phyloP scores from a whole-genome alignment of 2,797 vertebrate genomes.

The Scleropages formosus region DNA sequence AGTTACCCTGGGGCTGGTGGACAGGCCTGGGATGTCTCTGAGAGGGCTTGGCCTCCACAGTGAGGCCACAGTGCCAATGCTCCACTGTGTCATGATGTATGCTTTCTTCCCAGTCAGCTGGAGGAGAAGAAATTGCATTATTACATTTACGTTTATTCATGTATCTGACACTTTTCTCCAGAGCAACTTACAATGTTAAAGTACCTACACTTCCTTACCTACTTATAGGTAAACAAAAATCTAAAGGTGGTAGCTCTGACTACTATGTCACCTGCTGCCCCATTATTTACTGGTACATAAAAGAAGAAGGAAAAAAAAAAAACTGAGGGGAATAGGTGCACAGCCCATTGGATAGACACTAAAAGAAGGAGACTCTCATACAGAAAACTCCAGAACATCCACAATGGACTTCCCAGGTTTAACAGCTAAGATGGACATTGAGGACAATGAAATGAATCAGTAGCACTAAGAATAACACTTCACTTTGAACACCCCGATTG shows the following conservation, averaged over 20 bases:
- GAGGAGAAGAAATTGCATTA: conserved; percentile 20
- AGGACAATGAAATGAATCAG: too few species aligned
- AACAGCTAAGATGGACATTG: neutral
- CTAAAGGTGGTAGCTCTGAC: too few species aligned
- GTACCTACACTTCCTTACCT: too few species aligned
- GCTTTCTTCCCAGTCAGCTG: conserved; percentile 78
- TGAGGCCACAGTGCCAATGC: conserved; percentile 61
- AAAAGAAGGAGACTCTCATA: neutral
- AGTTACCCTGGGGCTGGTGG: conserved; percentile 62
- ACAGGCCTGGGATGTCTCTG: conserved; percentile 36
- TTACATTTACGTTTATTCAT: too few species aligned
- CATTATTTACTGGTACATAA: too few species aligned
- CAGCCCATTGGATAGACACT: neutral
- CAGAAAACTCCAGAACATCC: neutral
- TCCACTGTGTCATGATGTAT: conserved; percentile 65
- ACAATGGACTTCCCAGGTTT: neutral
- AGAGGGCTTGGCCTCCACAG: conserved; percentile 61
- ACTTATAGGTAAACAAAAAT: too few species aligned
- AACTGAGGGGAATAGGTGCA: neutral
- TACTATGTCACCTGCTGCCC: too few species aligned
- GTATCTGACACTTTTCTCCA: too few species aligned
- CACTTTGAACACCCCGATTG: conserved; percentile 82
- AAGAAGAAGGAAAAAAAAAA: neutral
- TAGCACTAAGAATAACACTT: neutral
- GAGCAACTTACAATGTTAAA: too few species aligned